Evolutionary conservation across 2,888 invertebrate species (phyloP), one percentile per base, ranked within the genome.

Genomic region (Gisinianus flammeolus): DNA sequence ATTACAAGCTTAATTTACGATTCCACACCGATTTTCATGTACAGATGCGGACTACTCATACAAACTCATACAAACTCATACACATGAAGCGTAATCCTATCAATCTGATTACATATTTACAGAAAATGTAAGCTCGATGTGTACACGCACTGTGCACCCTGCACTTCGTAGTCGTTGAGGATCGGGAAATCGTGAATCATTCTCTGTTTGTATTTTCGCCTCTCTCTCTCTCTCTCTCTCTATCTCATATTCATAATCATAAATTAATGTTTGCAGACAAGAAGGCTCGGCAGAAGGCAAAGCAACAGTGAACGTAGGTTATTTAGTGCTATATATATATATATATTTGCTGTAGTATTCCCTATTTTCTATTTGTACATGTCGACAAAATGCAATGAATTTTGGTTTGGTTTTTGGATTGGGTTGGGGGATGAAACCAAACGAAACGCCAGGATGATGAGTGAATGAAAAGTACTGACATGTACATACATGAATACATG

Each of bases 181-280:
- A 24, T 62, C 12, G 22, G 26, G n/a, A 62, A 62, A 62, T 62
- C 62, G 62, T 62, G 62, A 62, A 62, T 62, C 62, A 62, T 62
- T 58, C 22, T 24, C 58, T 58, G 58, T 24, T 24, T 58, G 22
- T 24, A n/a, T n/a, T n/a, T 24, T 3, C 2, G 58, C 58, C 58
- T 58, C 58, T 44, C 44, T 44, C 16, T 44, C 44, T 44, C 54
- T n/a, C 19, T n/a, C 54, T 16, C 54, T 54, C 54, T 16, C 54
- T n/a, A 54, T 5, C n/a, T 26, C 28, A 44, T 44, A 44, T 44
- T 44, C 19, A 44, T 44, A 12, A 44, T 44, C 44, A 44, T 44
- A 44, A 44, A 44, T 44, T 44, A 44, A 44, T 44, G 44, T 44
- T 44, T 44, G 44, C 44, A 44, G 44, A 44, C 44, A 44, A 44